Conservation (phyloP, 2,797 vertebrate species). For the Periparus ater region DNA sequence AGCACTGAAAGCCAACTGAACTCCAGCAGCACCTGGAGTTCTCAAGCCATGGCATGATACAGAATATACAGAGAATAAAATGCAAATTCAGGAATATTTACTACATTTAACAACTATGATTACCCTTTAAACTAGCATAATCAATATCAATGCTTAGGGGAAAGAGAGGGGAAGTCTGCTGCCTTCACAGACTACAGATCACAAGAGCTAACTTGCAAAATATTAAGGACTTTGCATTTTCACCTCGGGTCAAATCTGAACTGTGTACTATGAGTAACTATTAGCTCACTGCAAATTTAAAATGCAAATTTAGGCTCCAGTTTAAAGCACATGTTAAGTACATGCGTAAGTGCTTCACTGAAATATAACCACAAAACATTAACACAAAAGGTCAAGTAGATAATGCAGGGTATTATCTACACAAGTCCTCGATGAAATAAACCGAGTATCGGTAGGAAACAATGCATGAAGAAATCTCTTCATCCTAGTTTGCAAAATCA, state of each 20-base stretch:
- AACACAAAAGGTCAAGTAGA: slow-evolving; percentile 44
- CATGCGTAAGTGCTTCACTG: slow-evolving; percentile 53
- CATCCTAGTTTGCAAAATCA: neutral
- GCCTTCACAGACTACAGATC: slow-evolving; percentile 53
- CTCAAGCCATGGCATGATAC: slow-evolving; percentile 48
- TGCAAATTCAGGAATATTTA: slow-evolving; percentile 61
- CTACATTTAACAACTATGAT: slow-evolving; percentile 53
- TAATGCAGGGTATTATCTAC: slow-evolving; percentile 25
- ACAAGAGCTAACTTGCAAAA: slow-evolving; percentile 53
- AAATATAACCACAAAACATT: slow-evolving; percentile 38
- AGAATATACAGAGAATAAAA: slow-evolving; percentile 63
- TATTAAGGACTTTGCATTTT: slow-evolving; percentile 39
- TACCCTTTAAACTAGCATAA: slow-evolving; percentile 54
- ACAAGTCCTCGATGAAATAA: slow-evolving; percentile 18
- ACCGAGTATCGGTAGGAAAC: neutral
- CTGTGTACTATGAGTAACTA: slow-evolving; percentile 27
- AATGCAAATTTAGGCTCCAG: slow-evolving; percentile 43
- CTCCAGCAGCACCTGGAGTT: neutral
- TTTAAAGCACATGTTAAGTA: slow-evolving; percentile 56
- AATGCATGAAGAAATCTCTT: neutral
- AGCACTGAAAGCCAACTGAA: slow-evolving; percentile 48
- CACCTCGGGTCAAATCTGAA: slow-evolving; percentile 39
- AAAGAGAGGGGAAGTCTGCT: slow-evolving; percentile 36
- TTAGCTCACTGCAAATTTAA: slow-evolving; percentile 45
- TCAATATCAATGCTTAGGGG: slow-evolving; percentile 42